Base-by-base conservation (phyloP, 1,140 invertebrate species). In the Rhynchophorus ferrugineus region DNA sequence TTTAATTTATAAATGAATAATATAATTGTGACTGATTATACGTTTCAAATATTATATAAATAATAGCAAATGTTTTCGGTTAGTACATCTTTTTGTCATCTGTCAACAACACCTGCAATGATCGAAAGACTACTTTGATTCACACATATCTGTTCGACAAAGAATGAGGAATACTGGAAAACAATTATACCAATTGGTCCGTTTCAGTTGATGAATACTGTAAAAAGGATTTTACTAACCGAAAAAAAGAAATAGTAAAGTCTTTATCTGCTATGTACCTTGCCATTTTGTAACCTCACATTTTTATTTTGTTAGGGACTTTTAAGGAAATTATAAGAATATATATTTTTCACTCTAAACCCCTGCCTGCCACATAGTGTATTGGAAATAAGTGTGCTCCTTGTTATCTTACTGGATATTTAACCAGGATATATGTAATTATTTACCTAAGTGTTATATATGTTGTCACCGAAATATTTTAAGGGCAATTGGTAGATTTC, bases 21-120 rank as follows among this genome's bases (percentile, higher is more conserved):
- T 66, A 69, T 69, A 66, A 69, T 67, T 67, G 64, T 68, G 67
- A 69, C 66, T 68, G 66, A 68, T n/a, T 67, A 64, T 66, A 63
- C 64, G 67, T 69, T 69, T 58, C 51, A 55, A 56, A 59, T 54
- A 49, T 45, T 44, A 45, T 52, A 44, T 47, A 39, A 52, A 57
- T 57, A 51, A 38, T 55, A 54, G 55, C 57, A 49, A 48, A 51
- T 49, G 45, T 43, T 19, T 22, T 39, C 18, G 20, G 16, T 45
- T 37, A 24, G n/a, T 37, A 7, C 14, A 13, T 46, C 37, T n/a
- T n/a, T n/a, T n/a, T n/a, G n/a, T n/a, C n/a, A n/a, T n/a, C n/a
- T n/a, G n/a, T n/a, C n/a, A n/a, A n/a, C n/a, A n/a, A n/a, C n/a
- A n/a, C n/a, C n/a, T n/a, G n/a, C n/a, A n/a, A n/a, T n/a, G n/a